These are phyloP conservation scores for Gymnoscopelus microlampas DNA, from an alignment of 2,797 vertebrate species.

Conservation along the genomic window DNA sequence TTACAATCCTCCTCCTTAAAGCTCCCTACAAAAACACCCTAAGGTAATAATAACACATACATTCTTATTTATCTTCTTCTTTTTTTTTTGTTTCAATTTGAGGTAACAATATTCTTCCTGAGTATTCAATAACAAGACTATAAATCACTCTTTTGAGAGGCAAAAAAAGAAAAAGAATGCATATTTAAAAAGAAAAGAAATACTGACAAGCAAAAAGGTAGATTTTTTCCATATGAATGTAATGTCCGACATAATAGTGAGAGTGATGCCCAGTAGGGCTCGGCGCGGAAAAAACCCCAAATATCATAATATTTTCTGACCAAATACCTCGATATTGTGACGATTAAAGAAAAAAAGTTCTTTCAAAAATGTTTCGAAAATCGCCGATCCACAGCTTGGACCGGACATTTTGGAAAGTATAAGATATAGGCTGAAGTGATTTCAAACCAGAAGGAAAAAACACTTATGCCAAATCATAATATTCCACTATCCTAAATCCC, in stretches of 20 bases:
- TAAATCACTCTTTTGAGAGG: conserved; percentile 73
- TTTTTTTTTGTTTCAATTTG: conserved; percentile 42
- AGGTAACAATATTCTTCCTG: conserved; percentile 83
- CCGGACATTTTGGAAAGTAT: no score
- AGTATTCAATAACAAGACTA: conserved; percentile 77
- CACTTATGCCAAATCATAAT: no score
- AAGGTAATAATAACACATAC: conserved; percentile 70
- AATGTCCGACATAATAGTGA: conserved; percentile 24
- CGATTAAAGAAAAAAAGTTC: no score
- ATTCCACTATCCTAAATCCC: no score
- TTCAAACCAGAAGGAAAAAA: no score
- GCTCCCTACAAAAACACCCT: conserved; percentile 65
- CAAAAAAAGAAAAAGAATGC: conserved; percentile 71
- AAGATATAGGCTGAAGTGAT: no score
- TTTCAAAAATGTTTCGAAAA: no score
- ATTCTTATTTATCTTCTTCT: conserved; percentile 75
- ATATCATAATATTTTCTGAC: no score
- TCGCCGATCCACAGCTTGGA: no score
- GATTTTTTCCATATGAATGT: conserved; percentile 46
- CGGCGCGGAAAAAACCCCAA: no score
- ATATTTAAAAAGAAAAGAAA: conserved; percentile 54
- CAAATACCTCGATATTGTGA: no score
- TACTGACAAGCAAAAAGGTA: conserved; percentile 48
- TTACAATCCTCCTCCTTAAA: conserved; percentile 60
- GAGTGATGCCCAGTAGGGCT: conserved; percentile 31